Conservation (phyloP, 1,140 invertebrate species). For the Drosophila auraria region DNA sequence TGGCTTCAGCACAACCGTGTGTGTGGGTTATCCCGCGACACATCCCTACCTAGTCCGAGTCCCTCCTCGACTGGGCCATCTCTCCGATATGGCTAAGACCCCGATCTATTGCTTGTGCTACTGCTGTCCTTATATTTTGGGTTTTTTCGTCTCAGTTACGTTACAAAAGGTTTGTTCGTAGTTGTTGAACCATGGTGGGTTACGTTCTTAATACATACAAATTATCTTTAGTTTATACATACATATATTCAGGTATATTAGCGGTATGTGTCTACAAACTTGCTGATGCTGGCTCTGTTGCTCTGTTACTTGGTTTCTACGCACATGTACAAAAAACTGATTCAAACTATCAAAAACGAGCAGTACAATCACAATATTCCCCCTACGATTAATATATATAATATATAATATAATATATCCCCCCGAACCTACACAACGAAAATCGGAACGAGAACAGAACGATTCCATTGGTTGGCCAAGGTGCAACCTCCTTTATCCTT, state of each 20-base stretch:
- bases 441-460: slow-evolving; percentile 39
- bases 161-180: slow-evolving; percentile 77
- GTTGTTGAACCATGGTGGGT: slow-evolving; percentile 82
- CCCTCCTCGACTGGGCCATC: slow-evolving; percentile 21
- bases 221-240: slow-evolving; percentile 50
- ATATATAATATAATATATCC: slow-evolving; percentile 16
- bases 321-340: slow-evolving; percentile 55
- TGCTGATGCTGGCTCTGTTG: slow-evolving; percentile 38
- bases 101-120: slow-evolving; percentile 51
- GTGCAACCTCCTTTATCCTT: slow-evolving; percentile 29
- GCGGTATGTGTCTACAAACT: slow-evolving; percentile 58
- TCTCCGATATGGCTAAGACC: slow-evolving; percentile 10
- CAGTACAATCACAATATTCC: slow-evolving; percentile 71
- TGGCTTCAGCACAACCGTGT: slow-evolving; percentile 38
- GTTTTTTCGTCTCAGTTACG: slow-evolving; percentile 50
- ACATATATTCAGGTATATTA: slow-evolving; percentile 57
- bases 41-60: not conserved
- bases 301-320: slow-evolving; percentile 27
- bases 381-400: slow-evolving; percentile 22
- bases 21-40: slow-evolving; percentile 27
- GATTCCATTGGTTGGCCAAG: slow-evolving; percentile 39
- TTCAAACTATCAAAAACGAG: slow-evolving; percentile 65
- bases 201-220: slow-evolving; percentile 78
- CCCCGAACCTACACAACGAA: slow-evolving; percentile 33
- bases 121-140: slow-evolving; percentile 13